Evolutionary conservation across 2,113 vertebrate genomes (phyloP).

Genomic region (Tetraodon nigroviridis): DNA sequence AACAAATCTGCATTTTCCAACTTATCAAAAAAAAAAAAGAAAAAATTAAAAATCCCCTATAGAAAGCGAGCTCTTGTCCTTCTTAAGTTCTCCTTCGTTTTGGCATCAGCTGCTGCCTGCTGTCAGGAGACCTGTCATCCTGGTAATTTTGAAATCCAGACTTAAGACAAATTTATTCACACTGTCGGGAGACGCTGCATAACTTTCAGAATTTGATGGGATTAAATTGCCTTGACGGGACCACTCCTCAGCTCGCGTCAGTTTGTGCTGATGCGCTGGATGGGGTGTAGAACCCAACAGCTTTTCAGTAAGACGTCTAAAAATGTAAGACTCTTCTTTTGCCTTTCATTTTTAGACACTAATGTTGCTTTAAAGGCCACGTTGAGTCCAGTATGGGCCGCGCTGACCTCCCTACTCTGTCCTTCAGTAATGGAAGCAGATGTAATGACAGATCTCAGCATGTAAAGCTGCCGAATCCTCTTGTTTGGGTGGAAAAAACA

Average conservation of each 20-base stretch:
- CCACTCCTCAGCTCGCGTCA: neutral
- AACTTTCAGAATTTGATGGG: constrained; percentile 6
- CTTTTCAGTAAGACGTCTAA: neutral
- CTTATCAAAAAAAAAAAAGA: too few relatives aligned
- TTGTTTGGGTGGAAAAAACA: neutral
- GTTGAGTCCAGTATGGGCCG: neutral
- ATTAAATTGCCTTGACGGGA: constrained; percentile 5
- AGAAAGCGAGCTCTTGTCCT: neutral
- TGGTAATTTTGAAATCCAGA: constrained; percentile 28
- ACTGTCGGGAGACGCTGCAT: constrained; percentile 2
- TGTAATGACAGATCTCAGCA: too few relatives aligned
- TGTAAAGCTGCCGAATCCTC: too few relatives aligned
- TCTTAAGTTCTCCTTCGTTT: neutral
- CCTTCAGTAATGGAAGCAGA: constrained; percentile 13
- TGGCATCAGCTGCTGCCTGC: constrained; percentile 3
- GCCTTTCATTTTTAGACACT: neutral
- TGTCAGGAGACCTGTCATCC: constrained; percentile 16
- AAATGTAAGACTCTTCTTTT: neutral
- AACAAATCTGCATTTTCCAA: neutral
- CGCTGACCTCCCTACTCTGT: constrained; percentile 21
- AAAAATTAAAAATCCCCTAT: too few relatives aligned
- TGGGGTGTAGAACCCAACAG: too few relatives aligned
- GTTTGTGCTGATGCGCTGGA: neutral
- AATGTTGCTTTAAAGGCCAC: too few relatives aligned
- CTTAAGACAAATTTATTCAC: constrained; percentile 20